phyloP scores from a whole-genome alignment of 1,140 invertebrate genomes.

The Cyphomyrmex costatus region DNA sequence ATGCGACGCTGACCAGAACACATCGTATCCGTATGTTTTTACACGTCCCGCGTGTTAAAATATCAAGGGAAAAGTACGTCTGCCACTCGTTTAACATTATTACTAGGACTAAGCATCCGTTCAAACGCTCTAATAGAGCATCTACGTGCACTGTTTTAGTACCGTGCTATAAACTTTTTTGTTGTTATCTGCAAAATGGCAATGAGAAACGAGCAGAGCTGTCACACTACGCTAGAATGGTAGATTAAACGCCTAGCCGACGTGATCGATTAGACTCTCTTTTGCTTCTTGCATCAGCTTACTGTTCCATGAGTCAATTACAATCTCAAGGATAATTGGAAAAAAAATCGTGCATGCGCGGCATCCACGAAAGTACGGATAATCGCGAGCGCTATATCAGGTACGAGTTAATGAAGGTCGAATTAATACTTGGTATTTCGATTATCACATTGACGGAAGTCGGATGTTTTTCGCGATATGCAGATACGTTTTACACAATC shows the following conservation, averaged over 20 bases:
- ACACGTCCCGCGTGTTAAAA: conserved; percentile 49
- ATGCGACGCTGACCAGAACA: conserved; percentile 18
- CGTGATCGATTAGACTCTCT: conserved; percentile 68
- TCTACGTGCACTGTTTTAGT: conserved; percentile 57
- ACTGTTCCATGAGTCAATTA: conserved; percentile 63
- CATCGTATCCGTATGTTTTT: conserved; percentile 24
- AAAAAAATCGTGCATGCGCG: conserved; percentile 40
- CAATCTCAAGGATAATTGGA: conserved; percentile 33
- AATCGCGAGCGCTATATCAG: conserved; percentile 14
- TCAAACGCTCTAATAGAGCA: conserved; percentile 46
- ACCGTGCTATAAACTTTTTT: conserved; percentile 69
- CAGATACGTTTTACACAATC: not conserved
- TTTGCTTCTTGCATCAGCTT: conserved; percentile 63
- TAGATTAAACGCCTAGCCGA: conserved; percentile 67
- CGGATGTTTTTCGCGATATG: not conserved
- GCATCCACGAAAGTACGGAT: conserved; percentile 44
- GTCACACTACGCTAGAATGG: conserved; percentile 68
- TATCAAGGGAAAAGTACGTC: conserved; percentile 43
- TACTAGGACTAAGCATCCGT: conserved; percentile 16
- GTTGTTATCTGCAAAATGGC: conserved; percentile 66
- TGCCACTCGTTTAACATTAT: conserved; percentile 42
- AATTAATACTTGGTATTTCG: conserved; percentile 5
- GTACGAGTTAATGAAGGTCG: conserved; percentile 26
- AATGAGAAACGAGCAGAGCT: conserved; percentile 68
- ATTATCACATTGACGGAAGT: conserved; percentile 4